phyloP scores from a whole-genome alignment of 2,797 vertebrate species.

The Dendrocincla tyrannina region DNA sequence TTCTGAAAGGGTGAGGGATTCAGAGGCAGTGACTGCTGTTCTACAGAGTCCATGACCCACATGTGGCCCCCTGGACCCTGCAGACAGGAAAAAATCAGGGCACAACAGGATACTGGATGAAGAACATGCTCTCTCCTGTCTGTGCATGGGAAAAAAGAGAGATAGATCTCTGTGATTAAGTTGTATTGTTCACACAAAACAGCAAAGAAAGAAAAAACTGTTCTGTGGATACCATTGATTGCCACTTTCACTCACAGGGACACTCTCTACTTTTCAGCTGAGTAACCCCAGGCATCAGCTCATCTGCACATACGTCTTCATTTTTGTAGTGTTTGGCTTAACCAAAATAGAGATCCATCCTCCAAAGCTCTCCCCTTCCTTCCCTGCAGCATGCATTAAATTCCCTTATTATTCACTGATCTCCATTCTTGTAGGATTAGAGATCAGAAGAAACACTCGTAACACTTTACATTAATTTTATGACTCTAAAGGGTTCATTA shows the following conservation, averaged over 20 bases:
- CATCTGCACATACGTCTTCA: not conserved
- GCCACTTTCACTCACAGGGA: not conserved
- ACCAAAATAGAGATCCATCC: not conserved
- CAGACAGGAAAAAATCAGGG: not conserved
- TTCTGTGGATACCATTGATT: not conserved
- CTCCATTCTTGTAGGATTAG: not conserved
- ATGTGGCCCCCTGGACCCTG: fast-evolving
- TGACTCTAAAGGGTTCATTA: not conserved
- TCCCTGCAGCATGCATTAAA: not conserved
- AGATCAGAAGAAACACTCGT: not conserved
- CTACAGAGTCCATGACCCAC: not conserved
- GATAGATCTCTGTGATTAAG: not conserved
- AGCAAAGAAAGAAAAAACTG: not conserved
- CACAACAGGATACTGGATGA: not conserved
- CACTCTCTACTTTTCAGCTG: not conserved
- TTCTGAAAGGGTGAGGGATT: not conserved
- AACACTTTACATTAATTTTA: not conserved
- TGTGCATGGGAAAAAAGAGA: not conserved
- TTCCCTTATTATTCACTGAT: not conserved
- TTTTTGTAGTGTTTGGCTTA: not conserved
- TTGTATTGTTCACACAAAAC: not conserved
- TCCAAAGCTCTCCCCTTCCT: not conserved
- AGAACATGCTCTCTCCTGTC: not conserved
- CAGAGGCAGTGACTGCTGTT: not conserved
- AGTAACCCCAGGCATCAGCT: not conserved